These are phyloP conservation scores for Megalops cyprinoides DNA, from an alignment of 2,797 vertebrate species.

Conservation along the genomic window DNA sequence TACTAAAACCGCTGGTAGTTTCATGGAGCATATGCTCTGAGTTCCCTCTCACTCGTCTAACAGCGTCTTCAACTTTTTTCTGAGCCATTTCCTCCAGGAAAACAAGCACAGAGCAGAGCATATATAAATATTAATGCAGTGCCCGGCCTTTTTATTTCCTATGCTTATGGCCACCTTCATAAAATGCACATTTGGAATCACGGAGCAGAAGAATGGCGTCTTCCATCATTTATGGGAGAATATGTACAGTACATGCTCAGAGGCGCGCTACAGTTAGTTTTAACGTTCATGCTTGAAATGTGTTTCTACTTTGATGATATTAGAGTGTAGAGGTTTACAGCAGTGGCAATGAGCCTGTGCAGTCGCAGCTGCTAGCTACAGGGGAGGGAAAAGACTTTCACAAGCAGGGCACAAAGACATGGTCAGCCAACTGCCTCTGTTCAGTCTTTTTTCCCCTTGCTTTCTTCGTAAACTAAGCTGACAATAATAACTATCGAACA, in stretches of 20 bases:
- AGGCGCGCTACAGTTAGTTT: conserved; percentile 7
- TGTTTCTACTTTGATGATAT: conserved; percentile 28
- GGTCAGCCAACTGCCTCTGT: conserved; percentile 27
- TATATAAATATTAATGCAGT: conserved; percentile 31
- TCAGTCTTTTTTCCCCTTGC: conserved; percentile 10
- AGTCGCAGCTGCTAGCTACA: neutral
- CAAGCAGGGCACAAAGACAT: neutral
- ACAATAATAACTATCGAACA: conserved; percentile 45
- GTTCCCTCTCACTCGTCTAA: neutral
- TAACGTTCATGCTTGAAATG: conserved; percentile 20
- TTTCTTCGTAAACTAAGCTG: conserved; percentile 25
- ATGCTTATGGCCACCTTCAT: conserved; percentile 25
- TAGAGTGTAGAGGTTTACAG: conserved; percentile 40
- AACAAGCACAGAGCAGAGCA: neutral
- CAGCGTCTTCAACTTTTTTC: neutral
- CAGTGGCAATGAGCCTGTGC: conserved; percentile 40
- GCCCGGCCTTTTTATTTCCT: neutral
- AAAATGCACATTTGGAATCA: conserved; percentile 35
- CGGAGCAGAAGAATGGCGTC: conserved; percentile 1
- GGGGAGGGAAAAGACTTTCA: conserved; percentile 6
- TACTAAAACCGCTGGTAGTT: conserved; percentile 24
- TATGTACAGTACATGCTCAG: neutral
- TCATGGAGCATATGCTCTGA: conserved; percentile 30
- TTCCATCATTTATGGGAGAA: conserved; percentile 27
- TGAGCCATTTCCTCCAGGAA: neutral